Base-by-base conservation (phyloP, 1,140 invertebrate species). In the Matsumurasca onukii region DNA sequence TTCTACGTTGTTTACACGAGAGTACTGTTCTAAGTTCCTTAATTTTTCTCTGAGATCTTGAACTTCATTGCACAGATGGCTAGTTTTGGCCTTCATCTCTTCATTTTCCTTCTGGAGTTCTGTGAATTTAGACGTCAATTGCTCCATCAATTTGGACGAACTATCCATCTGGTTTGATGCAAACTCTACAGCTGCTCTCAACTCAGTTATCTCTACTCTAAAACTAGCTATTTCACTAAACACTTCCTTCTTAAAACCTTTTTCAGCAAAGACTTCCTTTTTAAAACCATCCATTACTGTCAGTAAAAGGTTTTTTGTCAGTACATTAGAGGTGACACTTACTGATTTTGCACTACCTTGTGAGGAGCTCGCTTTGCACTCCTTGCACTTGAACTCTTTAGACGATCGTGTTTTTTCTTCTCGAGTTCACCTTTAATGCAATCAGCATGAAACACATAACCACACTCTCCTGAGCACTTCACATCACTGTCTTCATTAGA, bases 331-430 rank as follows among this genome's bases (percentile, higher is more conserved):
- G 5, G 34, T 17, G 17, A 17, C 17, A 39, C n/a, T n/a, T n/a
- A n/a, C n/a, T n/a, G 34, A 52, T 52, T 52, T 52, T n/a, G 22
- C 49, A 20, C 49, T 52, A 5, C 49, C 20, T 52, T 52, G 49
- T n/a, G 49, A 52, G 20, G 49, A 52, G 5, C 3, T 3, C 3
- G 49, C 12, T 20, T 22, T 52, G 49, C 49, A 52, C 13, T 52
- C 22, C 22, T 52, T 52, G 20, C 49, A 52, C 20, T 52, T 52
- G 49, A 52, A 52, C 12, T 52, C 49, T 22, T 39, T 39, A 39
- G 13, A 5, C 5, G 49, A 52, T 5, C 49, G 49, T 52, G 49
- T 52, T 52, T 52, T 52, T 22, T 52, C 22, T 5, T n/a, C 39
- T 45, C 39, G n/a, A 45, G n/a, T 12, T 52, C 49, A 52, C 20